These are phyloP conservation scores for Agrilus planipennis DNA, from an alignment of 1,140 invertebrate species.

Conservation along the genomic window DNA sequence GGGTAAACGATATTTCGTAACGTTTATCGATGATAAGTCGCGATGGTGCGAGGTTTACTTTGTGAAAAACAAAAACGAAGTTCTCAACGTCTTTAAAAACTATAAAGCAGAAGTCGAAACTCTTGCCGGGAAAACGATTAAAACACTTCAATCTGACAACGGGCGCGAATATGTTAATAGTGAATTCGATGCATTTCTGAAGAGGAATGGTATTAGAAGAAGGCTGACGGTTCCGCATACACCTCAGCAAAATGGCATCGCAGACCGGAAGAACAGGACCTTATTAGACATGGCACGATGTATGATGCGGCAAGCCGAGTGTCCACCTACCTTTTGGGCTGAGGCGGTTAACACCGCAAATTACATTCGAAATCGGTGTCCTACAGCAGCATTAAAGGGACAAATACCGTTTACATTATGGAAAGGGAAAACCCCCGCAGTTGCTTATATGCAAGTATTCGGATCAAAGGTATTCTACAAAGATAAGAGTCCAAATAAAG, in stretches of 20 bases:
- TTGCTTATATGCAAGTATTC: conserved; percentile 22
- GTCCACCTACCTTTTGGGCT: conserved; percentile 21
- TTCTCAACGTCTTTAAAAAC: conserved; percentile 23
- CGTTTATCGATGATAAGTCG: conserved; percentile 30
- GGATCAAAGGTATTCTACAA: conserved; percentile 15
- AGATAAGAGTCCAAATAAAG: conserved; percentile 10
- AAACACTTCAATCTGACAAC: too few relatives aligned
- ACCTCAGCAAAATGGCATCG: conserved; percentile 31
- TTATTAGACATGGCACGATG: conserved; percentile 26
- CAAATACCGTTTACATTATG: conserved; percentile 6
- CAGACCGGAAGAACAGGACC: conserved; percentile 32
- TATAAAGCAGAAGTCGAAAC: too few relatives aligned
- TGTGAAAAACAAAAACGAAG: conserved; percentile 24
- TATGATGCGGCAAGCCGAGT: conserved; percentile 20
- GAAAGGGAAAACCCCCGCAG: conserved; percentile 19
- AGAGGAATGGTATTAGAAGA: too few relatives aligned
- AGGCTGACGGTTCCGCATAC: too few relatives aligned
- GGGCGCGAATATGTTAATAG: too few relatives aligned
- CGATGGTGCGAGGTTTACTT: conserved; percentile 25
- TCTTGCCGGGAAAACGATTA: too few relatives aligned
- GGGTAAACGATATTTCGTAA: conserved; percentile 25
- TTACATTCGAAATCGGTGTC: conserved; percentile 21
- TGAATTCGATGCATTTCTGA: too few relatives aligned
- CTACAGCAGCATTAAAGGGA: conserved; percentile 1
- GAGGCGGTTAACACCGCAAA: conserved; percentile 25